phyloP scores from a whole-genome alignment of 2,888 invertebrate species.

The Eueremaeus valkanovi region DNA sequence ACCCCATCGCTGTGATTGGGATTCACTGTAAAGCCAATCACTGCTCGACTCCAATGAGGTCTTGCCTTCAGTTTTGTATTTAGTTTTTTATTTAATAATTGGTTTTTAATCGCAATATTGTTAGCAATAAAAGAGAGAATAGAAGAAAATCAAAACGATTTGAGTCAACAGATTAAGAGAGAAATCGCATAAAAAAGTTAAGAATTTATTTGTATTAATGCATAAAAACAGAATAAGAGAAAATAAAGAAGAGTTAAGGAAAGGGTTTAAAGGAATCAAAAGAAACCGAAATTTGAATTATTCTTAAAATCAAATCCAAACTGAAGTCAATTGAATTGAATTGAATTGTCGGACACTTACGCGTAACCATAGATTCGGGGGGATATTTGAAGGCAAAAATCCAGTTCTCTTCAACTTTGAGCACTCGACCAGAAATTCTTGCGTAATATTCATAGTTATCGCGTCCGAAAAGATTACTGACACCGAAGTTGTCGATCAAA shows the following conservation, averaged over 20 bases:
- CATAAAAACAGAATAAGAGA: too few relatives aligned
- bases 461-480: constrained; percentile 87
- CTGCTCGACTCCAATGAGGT: constrained; percentile 80
- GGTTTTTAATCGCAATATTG: constrained; percentile 1
- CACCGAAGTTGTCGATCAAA: constrained; percentile 94
- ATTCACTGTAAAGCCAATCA: constrained; percentile 80
- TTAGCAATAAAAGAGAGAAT: constrained; percentile 18
- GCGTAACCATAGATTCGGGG: constrained; percentile 59
- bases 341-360: too few relatives aligned
- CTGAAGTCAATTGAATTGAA: not conserved
- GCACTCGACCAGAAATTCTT: constrained; percentile 82
- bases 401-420: constrained; percentile 91
- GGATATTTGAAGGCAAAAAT: constrained; percentile 90
- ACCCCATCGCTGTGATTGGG: constrained; percentile 82
- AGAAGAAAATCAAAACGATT: not conserved
- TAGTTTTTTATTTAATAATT: not conserved
- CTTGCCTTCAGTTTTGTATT: constrained; percentile 55
- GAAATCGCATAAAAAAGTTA: not conserved
- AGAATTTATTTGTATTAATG: too few relatives aligned
- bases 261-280: too few relatives aligned
- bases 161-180: not conserved
- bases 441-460: constrained; percentile 95
- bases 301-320: not conserved
- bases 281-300: not conserved
- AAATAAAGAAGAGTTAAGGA: too few relatives aligned